phyloP scores from a whole-genome alignment of 2,113 vertebrate species.

The Shinisaurus crocodilurus region DNA sequence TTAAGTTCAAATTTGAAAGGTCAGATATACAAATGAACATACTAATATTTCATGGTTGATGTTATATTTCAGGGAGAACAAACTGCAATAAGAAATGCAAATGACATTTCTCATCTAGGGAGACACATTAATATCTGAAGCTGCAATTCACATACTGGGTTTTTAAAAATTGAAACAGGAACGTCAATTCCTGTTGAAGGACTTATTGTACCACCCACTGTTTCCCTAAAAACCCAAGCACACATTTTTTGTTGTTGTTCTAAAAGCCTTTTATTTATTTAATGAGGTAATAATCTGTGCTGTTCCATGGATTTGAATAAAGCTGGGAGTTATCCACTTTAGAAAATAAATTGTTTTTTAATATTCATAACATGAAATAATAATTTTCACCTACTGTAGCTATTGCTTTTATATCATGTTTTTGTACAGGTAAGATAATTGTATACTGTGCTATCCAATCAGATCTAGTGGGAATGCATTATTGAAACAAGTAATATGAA shows the following conservation, averaged over 20 bases:
- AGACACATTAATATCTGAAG: constrained; percentile 13
- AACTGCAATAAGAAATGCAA: neutral
- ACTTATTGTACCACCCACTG: neutral
- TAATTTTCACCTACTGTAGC: neutral
- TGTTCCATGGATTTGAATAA: constrained; percentile 1
- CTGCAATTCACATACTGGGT: neutral
- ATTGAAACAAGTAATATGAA: constrained; percentile 34
- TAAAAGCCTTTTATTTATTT: neutral
- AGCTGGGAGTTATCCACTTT: constrained; percentile 18
- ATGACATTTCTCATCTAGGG: accelerated
- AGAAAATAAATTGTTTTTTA: constrained; percentile 33
- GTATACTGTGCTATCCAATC: constrained; percentile 39
- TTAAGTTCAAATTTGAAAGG: neutral
- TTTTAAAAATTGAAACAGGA: neutral
- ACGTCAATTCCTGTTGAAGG: neutral
- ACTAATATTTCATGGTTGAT: neutral
- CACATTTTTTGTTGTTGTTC: neutral
- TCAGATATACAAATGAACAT: neutral
- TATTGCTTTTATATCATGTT: neutral
- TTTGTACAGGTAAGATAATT: constrained; percentile 20
- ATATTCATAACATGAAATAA: neutral
- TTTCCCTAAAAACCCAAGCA: neutral
- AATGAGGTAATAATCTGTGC: neutral
- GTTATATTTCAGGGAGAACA: neutral
- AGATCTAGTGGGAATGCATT: neutral